These are phyloP conservation scores for Cecropterus lyciades DNA, from an alignment of 1,140 invertebrate genomes.

Conservation along the genomic window DNA sequence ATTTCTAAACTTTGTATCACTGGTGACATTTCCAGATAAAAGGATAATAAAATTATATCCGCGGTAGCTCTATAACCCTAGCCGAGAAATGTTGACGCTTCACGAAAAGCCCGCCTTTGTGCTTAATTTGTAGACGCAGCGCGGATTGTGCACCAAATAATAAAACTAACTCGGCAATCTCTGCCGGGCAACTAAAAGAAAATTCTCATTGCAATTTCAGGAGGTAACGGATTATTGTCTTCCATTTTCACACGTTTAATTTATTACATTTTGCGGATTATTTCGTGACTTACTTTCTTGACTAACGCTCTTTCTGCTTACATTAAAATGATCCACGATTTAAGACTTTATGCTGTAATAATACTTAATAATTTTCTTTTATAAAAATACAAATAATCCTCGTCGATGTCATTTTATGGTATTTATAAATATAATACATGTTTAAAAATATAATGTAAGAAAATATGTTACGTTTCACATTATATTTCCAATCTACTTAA, in stretches of 20 bases:
- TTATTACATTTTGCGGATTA: not conserved
- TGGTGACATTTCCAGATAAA: conserved; percentile 24
- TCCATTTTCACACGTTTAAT: conserved; percentile 18
- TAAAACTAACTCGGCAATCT: conserved; percentile 33
- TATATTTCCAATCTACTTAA: no score
- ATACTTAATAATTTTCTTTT: no score
- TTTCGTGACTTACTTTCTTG: not conserved
- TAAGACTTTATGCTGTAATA: no score
- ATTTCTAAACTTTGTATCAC: not conserved
- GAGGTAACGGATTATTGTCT: conserved; percentile 17
- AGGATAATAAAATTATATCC: conserved; percentile 23
- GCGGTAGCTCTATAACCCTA: conserved; percentile 28
- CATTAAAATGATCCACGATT: no score
- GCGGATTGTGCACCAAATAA: conserved; percentile 42
- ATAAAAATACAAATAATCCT: no score
- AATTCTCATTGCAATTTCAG: conserved; percentile 9
- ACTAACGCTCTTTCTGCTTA: no score
- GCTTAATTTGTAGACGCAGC: conserved; percentile 46
- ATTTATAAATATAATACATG: no score
- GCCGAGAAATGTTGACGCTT: conserved; percentile 48
- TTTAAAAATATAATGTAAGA: no score
- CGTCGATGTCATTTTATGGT: no score
- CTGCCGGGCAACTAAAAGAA: conserved; percentile 16
- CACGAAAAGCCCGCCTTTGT: conserved; percentile 43
- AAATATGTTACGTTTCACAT: no score